Evolutionary conservation across 2,888 invertebrate species (phyloP).

Genomic region (Sinohyriopsis cumingii): DNA sequence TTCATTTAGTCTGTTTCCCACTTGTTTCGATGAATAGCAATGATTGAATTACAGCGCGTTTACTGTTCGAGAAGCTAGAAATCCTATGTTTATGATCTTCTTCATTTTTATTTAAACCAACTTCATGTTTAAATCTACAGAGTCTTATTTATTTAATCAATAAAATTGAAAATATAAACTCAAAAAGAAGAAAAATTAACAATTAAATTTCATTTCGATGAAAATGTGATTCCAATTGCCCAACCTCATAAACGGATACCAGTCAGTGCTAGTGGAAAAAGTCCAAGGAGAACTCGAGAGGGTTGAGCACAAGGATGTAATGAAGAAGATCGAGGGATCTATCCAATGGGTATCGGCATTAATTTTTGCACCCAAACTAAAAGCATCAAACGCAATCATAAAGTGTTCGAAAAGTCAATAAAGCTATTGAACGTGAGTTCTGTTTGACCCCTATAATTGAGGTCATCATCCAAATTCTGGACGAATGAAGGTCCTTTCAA

Average conservation of each 20-base stretch:
- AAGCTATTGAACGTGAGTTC: constrained; percentile 25
- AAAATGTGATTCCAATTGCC: too few relatives aligned
- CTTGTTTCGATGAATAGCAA: too few relatives aligned
- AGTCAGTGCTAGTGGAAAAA: constrained; percentile 26
- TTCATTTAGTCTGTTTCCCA: too few relatives aligned
- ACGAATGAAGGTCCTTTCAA: constrained; percentile 32
- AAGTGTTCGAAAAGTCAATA: constrained; percentile 37
- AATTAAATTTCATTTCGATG: too few relatives aligned
- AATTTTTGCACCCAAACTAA: constrained; percentile 20
- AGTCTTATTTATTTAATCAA: too few relatives aligned
- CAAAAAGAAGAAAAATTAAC: too few relatives aligned
- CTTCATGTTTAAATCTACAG: too few relatives aligned
- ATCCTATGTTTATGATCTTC: too few relatives aligned
- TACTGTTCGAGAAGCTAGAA: too few relatives aligned
- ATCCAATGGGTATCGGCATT: constrained; percentile 45
- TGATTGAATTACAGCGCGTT: too few relatives aligned
- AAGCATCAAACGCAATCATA: constrained; percentile 30
- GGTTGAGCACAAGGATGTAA: constrained; percentile 36
- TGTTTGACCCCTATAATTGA: constrained; percentile 35
- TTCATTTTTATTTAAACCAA: too few relatives aligned
- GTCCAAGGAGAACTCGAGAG: constrained; percentile 32
- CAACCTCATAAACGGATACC: constrained; percentile 32
- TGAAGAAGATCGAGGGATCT: constrained; percentile 44
- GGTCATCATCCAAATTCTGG: constrained; percentile 33
- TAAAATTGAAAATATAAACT: too few relatives aligned